phyloP scores from a whole-genome alignment of 35 echinoderm and acorn worm genomes.

The Apostichopus californicus region DNA sequence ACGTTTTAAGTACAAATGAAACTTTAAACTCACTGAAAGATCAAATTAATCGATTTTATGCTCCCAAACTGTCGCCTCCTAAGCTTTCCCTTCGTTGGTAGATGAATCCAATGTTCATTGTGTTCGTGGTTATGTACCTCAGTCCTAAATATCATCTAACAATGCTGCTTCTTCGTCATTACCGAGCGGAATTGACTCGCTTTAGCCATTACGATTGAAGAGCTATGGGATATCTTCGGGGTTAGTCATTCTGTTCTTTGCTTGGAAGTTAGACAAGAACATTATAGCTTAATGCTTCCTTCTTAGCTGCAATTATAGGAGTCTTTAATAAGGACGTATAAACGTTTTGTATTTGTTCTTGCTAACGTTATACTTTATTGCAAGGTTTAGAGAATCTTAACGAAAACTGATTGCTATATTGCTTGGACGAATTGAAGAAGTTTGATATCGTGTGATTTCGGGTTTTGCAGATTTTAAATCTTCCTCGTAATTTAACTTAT shows the following conservation, averaged over 20 bases:
- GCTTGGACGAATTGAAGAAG: no score
- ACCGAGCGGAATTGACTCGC: background rate
- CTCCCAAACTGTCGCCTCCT: background rate
- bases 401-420: no score
- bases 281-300: background rate
- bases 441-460: no score
- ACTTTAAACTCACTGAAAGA: slow-evolving; percentile 25
- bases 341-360: background rate
- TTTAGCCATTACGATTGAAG: background rate
- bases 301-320: background rate
- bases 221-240: background rate
- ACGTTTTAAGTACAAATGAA: slow-evolving; percentile 33
- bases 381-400: no score
- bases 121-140: background rate
- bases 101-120: background rate
- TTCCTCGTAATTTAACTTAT: no score
- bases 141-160: background rate
- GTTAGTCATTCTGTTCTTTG: background rate
- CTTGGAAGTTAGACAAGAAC: background rate
- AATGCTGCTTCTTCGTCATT: background rate
- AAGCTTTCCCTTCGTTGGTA: background rate
- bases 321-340: background rate
- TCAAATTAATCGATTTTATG: background rate
- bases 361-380: no score
- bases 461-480: no score